Conservation (phyloP, 2,113 vertebrate genomes). For the Leiothrix lutea region DNA sequence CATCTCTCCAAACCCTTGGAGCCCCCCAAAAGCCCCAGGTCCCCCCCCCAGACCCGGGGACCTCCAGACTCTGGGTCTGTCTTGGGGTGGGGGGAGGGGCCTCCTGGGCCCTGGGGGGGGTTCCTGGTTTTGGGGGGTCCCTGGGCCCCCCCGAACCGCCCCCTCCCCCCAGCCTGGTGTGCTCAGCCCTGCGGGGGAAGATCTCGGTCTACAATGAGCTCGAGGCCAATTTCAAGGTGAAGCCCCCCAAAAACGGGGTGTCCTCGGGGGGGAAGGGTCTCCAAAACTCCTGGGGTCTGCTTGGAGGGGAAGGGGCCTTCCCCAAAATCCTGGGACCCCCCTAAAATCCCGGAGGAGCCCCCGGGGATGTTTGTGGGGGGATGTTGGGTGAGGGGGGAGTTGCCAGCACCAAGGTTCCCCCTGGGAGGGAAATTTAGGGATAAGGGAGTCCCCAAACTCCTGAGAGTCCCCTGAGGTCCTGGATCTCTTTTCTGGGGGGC, state of each 20-base stretch:
- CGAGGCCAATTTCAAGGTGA: neutral
- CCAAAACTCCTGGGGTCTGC: neutral
- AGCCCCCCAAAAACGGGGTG: neutral
- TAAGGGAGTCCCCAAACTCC: too few relatives aligned
- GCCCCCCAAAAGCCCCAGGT: neutral
- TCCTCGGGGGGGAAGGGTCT: too few relatives aligned
- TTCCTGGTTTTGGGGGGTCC: neutral
- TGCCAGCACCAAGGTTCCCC: rapidly evolving
- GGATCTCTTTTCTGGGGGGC: too few relatives aligned
- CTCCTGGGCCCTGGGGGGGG: too few relatives aligned
- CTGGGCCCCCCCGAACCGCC: rapidly evolving
- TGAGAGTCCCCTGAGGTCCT: too few relatives aligned
- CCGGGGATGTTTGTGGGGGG: neutral
- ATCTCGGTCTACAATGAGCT: neutral
- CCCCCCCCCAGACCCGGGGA: too few relatives aligned
- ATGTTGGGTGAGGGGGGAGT: too few relatives aligned
- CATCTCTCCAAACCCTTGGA: neutral
- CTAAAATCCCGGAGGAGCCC: neutral
- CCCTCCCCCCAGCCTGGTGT: neutral
- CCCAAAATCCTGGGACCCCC: neutral
- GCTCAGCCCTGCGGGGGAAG: neutral
- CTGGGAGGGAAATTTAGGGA: neutral
- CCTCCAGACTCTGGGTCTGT: too few relatives aligned
- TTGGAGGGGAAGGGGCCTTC: neutral
- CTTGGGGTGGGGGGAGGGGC: too few relatives aligned